phyloP scores from a whole-genome alignment of 2,888 invertebrate genomes.

The Bugula neritina region DNA sequence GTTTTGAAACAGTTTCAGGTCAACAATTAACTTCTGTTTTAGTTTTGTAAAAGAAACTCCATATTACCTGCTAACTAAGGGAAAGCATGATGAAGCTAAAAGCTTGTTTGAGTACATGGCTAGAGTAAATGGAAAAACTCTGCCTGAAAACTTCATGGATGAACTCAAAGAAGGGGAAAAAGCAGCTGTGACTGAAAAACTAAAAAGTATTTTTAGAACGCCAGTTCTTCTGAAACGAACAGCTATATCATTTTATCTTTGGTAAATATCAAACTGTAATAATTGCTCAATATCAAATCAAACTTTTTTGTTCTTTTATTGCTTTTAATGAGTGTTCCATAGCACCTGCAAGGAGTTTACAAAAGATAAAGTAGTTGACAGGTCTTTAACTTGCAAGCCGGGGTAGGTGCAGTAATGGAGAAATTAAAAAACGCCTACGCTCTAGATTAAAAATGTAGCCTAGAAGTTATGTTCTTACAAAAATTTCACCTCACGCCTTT shows the following conservation, averaged over 20 bases:
- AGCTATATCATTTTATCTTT: neutral
- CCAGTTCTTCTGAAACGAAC: slow-evolving; percentile 5
- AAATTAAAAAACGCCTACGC: too few species aligned
- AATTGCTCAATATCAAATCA: neutral
- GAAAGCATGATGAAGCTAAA: neutral
- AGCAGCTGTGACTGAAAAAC: slow-evolving; percentile 4
- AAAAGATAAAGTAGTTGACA: too few species aligned
- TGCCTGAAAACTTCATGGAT: neutral
- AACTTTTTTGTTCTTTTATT: too few species aligned
- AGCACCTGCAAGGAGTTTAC: too few species aligned
- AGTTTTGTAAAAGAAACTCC: slow-evolving; percentile 1
- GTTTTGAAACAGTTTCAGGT: too few species aligned
- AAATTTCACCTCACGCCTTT: too few species aligned
- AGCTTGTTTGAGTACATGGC: neutral
- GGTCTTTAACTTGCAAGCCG: too few species aligned
- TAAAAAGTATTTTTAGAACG: neutral
- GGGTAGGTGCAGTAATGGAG: too few species aligned
- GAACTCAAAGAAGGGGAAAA: slow-evolving; percentile 13
- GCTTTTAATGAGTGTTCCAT: too few species aligned
- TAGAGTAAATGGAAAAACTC: neutral
- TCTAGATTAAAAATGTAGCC: too few species aligned
- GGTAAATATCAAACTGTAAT: neutral
- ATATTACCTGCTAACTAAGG: slow-evolving; percentile 5
- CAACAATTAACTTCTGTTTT: too few species aligned
- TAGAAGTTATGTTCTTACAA: too few species aligned